These are phyloP conservation scores for Antrozous pallidus DNA, from an alignment of 2,797 vertebrate species.

Conservation along the genomic window DNA sequence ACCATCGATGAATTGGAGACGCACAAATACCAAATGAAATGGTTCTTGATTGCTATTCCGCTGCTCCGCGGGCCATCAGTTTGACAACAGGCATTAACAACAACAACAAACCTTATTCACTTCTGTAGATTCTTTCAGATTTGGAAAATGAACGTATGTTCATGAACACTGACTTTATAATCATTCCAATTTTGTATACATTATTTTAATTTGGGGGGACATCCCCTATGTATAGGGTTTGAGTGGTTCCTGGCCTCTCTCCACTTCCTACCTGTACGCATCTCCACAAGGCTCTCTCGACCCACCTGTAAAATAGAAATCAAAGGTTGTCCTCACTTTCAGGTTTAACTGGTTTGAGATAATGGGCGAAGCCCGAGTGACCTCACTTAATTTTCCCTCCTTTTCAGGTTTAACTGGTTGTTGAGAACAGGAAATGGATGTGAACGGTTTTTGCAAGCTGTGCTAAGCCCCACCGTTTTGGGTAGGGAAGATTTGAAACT, in stretches of 20 bases:
- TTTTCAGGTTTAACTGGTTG: neutral
- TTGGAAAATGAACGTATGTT: too few relatives aligned
- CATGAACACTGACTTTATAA: too few relatives aligned
- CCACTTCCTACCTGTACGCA: neutral
- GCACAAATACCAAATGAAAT: too few relatives aligned
- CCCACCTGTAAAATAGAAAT: neutral
- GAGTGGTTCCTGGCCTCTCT: neutral
- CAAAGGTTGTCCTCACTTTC: neutral
- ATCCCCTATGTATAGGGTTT: neutral
- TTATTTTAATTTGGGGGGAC: too few relatives aligned
- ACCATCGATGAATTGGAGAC: too few relatives aligned
- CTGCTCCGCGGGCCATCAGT: too few relatives aligned
- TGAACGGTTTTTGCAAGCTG: neutral
- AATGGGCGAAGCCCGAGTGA: neutral
- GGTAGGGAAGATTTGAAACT: neutral
- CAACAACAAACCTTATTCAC: too few relatives aligned
- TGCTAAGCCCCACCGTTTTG: neutral
- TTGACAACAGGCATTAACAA: too few relatives aligned
- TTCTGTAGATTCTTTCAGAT: too few relatives aligned
- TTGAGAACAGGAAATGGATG: constrained; percentile 8
- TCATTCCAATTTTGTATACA: too few relatives aligned
- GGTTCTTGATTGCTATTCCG: too few relatives aligned
- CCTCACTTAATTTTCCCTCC: neutral
- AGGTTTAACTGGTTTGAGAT: too few relatives aligned
- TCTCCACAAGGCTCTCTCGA: neutral